Evolutionary conservation across 1,140 invertebrate species (phyloP), one percentile per base, ranked within the genome.

Genomic region (Oedothorax gibbosus): DNA sequence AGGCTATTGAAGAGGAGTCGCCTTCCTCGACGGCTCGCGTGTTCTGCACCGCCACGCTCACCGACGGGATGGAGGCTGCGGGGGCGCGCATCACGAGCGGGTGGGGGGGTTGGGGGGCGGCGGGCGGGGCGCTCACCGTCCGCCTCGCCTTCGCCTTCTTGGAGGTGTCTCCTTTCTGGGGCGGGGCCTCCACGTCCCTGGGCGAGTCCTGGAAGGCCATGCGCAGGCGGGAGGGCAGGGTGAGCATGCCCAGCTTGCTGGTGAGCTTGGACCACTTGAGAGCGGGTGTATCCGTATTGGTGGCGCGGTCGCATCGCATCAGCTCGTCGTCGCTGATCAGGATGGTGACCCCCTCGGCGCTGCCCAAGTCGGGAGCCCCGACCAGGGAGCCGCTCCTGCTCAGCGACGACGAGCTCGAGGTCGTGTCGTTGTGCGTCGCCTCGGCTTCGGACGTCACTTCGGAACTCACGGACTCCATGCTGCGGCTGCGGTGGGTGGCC

Each of bases 381-480:
- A 14, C 76, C 15, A 69, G 18, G 51, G 84, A 79, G 20, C 50
- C 68, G 57, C 68, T 60, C n/a, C 76, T 21, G 64, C 83, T 81
- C 15, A 65, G 20, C 5, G 72, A 83, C 35, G 85, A 83, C 66
- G 71, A 72, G 20, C 78, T 77, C 15, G 85, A 83, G 51, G 79
- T 76, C 51, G 85, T 66, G 53, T 86, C 80, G 85, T 73, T 76
- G 71, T 78, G 79, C 65, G 78, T 80, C 18, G 79, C 77, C 54
- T 81, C 72, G 20, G 66, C 76, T n/a, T 86, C 86, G 12, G 86
- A 87, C 50, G 83, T 87, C 15, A 84, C 80, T 65, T 86, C 78
- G n/a, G 86, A 87, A 57, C 86, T 87, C 51, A 87, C 53, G 6
- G 86, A 87, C 57, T 87, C 86, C 54, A 80, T 69, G 66, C 88